Conservation (phyloP, 2,888 invertebrate species). For the Nesidiocoris tenuis region DNA sequence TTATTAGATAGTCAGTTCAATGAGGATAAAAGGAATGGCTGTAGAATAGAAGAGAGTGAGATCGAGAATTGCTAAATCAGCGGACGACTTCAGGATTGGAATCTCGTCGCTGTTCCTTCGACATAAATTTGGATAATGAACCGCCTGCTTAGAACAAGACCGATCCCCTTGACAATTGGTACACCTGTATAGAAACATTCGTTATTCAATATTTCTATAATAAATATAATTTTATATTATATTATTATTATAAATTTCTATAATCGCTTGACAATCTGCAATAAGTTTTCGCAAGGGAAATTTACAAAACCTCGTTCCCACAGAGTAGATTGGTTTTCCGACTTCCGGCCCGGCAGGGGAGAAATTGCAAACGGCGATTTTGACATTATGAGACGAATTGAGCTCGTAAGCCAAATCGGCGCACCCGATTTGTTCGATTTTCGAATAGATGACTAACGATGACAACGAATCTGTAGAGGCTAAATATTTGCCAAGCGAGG, state of each 20-base stretch:
- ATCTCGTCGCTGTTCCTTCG: not conserved
- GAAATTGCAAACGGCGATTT: slow-evolving; percentile 4
- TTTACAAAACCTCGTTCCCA: not conserved
- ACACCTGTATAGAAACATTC: not conserved
- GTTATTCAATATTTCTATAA: not conserved
- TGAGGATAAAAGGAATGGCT: not conserved
- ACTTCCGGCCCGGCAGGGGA: not conserved
- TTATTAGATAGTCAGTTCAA: not conserved
- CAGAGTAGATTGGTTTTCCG: not conserved
- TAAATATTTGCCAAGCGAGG: not conserved
- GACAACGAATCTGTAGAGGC: not conserved
- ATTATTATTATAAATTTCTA: too few species aligned
- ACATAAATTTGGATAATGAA: not conserved
- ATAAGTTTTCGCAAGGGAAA: not conserved
- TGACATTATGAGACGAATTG: not conserved
- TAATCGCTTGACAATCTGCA: too few species aligned
- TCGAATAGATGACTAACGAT: slow-evolving; percentile 1
- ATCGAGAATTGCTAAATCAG: not conserved
- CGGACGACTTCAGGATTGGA: not conserved
- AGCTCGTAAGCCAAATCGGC: not conserved
- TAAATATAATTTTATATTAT: not conserved
- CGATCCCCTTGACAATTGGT: not conserved
- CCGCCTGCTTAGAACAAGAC: not conserved
- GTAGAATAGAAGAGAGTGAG: not conserved
- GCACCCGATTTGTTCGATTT: not conserved